phyloP scores from a whole-genome alignment of 2,888 invertebrate genomes.

The Chymomyza caudatula region DNA sequence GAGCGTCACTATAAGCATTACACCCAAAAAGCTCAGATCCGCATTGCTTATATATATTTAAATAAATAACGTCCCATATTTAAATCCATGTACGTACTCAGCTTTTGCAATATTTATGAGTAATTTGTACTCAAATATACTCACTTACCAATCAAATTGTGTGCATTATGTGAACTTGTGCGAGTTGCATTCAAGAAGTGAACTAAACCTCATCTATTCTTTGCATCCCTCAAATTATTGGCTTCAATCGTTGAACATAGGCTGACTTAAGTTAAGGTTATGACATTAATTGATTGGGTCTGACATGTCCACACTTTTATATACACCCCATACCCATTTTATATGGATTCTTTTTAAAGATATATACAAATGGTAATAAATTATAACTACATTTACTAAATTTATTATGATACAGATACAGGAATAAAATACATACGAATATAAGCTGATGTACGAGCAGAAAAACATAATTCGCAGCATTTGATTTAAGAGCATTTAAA shows the following conservation, averaged over 20 bases:
- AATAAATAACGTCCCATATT: background rate
- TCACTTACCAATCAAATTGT: background rate
- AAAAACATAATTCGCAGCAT: background rate
- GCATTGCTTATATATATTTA: background rate
- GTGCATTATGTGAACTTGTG: background rate
- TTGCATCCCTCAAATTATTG: background rate
- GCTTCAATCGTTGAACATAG: background rate
- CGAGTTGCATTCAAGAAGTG: background rate
- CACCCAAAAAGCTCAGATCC: no score
- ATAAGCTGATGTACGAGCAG: background rate
- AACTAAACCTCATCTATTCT: background rate
- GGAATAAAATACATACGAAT: background rate
- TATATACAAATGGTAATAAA: background rate
- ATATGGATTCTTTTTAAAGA: background rate
- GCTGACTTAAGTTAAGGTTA: background rate
- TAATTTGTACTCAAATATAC: background rate
- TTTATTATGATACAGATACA: background rate
- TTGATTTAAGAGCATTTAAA: background rate
- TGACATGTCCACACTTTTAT: background rate
- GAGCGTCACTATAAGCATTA: no score
- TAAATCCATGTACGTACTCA: background rate
- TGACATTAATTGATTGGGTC: background rate
- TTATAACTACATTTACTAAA: background rate
- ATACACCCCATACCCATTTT: background rate
- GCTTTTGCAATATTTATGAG: background rate